Evolutionary conservation across 2,797 vertebrate genomes (phyloP).

Genomic region (Diplodus puntazzo): DNA sequence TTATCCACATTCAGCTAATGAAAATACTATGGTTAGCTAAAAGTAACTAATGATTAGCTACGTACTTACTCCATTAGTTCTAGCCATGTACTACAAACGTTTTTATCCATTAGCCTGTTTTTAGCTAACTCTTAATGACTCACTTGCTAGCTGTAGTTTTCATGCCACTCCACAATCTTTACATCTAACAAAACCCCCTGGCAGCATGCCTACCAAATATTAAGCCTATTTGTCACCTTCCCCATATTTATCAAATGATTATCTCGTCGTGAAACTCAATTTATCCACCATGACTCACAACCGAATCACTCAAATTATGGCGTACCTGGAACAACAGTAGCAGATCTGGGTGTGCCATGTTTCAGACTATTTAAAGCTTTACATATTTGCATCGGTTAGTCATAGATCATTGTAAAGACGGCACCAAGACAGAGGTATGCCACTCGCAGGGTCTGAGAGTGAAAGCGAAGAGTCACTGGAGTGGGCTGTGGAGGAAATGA

Average conservation of each 20-base stretch:
- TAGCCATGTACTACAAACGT: too few species aligned
- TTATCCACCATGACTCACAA: slow-evolving; percentile 10
- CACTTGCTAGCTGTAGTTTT: too few species aligned
- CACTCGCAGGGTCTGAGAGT: not conserved
- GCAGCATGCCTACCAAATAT: too few species aligned
- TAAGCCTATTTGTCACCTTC: too few species aligned
- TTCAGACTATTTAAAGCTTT: slow-evolving; percentile 23
- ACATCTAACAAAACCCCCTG: too few species aligned
- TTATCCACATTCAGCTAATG: too few species aligned
- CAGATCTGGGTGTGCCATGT: not conserved
- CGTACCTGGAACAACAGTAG: slow-evolving; percentile 2
- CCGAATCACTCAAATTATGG: slow-evolving; percentile 22
- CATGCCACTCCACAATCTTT: too few species aligned
- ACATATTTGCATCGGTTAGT: slow-evolving; percentile 33
- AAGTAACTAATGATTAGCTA: too few species aligned
- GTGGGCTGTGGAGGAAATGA: slow-evolving; percentile 53
- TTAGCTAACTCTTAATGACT: too few species aligned
- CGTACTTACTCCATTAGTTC: too few species aligned
- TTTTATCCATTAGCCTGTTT: too few species aligned
- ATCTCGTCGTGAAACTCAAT: not conserved
- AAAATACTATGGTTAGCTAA: too few species aligned
- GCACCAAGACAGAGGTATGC: not conserved
- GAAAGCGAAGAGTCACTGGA: slow-evolving; percentile 28
- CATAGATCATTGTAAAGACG: not conserved
- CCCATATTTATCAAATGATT: not conserved